Base-by-base conservation (phyloP, 2,113 vertebrate species). In the Recurvirostra avosetta region DNA sequence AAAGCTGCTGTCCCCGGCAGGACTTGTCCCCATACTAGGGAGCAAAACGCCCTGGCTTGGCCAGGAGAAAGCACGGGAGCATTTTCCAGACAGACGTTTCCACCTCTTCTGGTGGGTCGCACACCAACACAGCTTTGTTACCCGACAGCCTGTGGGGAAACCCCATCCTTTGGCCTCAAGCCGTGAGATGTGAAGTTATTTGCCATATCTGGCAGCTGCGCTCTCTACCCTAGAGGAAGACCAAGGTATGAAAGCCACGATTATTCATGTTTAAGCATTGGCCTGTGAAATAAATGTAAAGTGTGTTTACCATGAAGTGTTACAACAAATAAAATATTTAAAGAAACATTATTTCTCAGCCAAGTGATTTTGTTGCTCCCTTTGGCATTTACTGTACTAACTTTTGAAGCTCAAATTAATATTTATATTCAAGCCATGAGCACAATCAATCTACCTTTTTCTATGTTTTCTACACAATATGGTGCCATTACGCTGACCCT, bases 281-380 rank as follows among this genome's bases (percentile, higher is more conserved):
- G 41, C n/a, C 84, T 71, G 77, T 53, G 59, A 84, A 84, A 72
- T 59, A 76, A 72, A 79, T 27, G 55, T 34, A 30, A 93, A 89
- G 38, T 15, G 40, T 76, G 63, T 95, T 95, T 76, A 83, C 47
- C 32, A 11, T 34, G 13, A 86, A 61, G 18, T 36, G 55, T 72
- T 90, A 71, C 77, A 92, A 75, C 63, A 83, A 76, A 91, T 73
- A 41, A 76, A 94, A 88, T 83, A 91, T 79, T 93, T 55, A 68
- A 70, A 81, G 58, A n/a, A 89, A 55, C 19, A 0, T 38, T 41
- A 72, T 43, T 95, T 72, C 84, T 86, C 84, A 59, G 84, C 71
- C 84, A 89, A 86, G 49, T 63, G 47, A 88, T 86, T 91, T 36
- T 63, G 9, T 45, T 83, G 38, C 58, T 91, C 47, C 34, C 49